Base-by-base conservation (phyloP, 1,140 invertebrate genomes). In the Aradophagus sp. region DNA sequence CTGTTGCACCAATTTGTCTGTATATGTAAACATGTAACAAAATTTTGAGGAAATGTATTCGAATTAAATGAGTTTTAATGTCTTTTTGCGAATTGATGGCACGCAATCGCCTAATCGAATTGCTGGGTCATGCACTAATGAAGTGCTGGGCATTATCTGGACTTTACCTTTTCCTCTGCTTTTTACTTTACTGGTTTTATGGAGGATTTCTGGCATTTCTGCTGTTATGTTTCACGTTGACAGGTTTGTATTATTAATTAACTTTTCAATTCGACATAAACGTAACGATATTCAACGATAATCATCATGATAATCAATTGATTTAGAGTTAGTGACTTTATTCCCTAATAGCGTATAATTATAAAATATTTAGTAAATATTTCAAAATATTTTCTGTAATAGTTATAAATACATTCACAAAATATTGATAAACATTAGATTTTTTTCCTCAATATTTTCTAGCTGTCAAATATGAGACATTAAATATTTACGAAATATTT, bases 161-260 rank as follows among this genome's bases (percentile, higher is more conserved):
- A 16, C 78, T 88, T 34, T 88, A 89, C 13, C 75, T 92, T 29
- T 84, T 93, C 32, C 81, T 88, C 31, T 91, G 92, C 78, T 88
- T 94, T 59, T 77, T 95, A 66, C 84, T 95, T 12, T 95, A 93
- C 83, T 96, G 93, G 89, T 88, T 92, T 47, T 94, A 93, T 82
- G 93, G 94, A 34, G 91, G 91, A 74, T 75, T 92, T 32, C 80
- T 92, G 61, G 90, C 93, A 10, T 88, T 94, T 59, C 78, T 88
- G 12, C 87, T 95, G 15, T 87, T 95, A 35, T 86, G 88, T 39
- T 87, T 91, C 56, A 90, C 91, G 52, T 81, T 89, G 15, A 87
- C 90, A 84, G 89, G 92, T 93, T 87, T 77, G 82, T 85, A 48
- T 26, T 5, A 23, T 31, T 31, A 31, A 5, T 2, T 10, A 6